Conservation (phyloP, 2,797 vertebrate species). For the Avahi laniger region DNA sequence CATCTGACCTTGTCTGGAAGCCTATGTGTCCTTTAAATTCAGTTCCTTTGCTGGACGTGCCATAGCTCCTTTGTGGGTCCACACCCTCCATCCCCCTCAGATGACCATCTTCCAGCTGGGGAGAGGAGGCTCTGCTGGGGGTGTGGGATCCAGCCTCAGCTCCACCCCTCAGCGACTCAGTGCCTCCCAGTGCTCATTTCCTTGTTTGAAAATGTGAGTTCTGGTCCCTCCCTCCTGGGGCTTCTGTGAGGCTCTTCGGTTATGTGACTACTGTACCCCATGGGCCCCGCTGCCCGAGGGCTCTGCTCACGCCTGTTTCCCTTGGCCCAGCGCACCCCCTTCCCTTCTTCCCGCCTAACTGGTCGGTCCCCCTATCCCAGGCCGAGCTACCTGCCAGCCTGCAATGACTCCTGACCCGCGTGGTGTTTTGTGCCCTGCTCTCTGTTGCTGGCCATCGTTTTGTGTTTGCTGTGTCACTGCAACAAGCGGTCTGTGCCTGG, state of each 20-base stretch:
- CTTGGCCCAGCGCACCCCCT: background rate
- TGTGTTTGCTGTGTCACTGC: background rate
- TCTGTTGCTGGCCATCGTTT: background rate
- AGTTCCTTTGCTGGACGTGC: background rate
- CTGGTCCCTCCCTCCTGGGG: background rate
- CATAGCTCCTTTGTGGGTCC: too few species aligned
- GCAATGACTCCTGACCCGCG: rapidly evolving
- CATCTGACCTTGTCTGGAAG: background rate
- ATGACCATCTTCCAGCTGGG: background rate
- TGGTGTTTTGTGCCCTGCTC: background rate
- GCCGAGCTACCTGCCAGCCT: background rate
- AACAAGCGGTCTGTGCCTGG: background rate
- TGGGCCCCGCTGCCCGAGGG: background rate
- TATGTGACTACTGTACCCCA: background rate
- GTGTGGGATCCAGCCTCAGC: background rate
- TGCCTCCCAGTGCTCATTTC: background rate
- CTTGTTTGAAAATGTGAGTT: background rate
- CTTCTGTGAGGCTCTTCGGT: background rate
- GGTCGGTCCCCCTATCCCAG: background rate
- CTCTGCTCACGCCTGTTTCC: background rate
- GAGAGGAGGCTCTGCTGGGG: background rate
- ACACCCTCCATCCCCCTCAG: background rate
- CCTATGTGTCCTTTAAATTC: background rate
- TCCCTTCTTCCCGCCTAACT: background rate
- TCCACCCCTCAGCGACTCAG: background rate